Conservation (phyloP, 2,113 vertebrate genomes). For the Microcebus lehilahytsara region DNA sequence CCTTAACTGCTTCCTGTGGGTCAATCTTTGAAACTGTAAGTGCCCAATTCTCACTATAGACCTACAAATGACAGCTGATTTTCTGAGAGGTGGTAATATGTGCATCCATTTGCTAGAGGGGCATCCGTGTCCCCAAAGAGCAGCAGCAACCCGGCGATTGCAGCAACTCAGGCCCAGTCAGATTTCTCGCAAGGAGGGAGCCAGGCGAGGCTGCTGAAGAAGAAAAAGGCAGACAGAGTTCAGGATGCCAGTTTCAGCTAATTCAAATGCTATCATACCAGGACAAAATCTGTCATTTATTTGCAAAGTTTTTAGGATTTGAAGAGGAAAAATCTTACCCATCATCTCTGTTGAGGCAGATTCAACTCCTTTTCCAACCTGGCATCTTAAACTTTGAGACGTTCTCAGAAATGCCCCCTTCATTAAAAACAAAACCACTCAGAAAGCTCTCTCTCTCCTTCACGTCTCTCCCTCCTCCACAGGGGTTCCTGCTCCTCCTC, state of each 20-base stretch:
- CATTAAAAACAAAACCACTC: background rate
- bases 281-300: background rate
- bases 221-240: background rate
- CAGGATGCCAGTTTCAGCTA: background rate
- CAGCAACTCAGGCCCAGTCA: background rate
- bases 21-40: background rate
- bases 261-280: background rate
- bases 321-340: background rate
- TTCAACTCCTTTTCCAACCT: conserved; percentile 8
- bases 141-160: background rate
- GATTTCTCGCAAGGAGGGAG: background rate
- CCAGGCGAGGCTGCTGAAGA: background rate
- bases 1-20: conserved; percentile 18
- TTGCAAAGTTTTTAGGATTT: background rate
- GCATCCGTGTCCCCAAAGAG: background rate
- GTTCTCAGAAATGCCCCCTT: background rate
- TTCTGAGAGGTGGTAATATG: background rate
- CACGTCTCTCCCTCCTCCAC: background rate
- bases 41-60: conserved; percentile 35
- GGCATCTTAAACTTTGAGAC: background rate
- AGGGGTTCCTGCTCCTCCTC: background rate
- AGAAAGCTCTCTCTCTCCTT: background rate
- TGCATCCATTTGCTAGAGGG: background rate
- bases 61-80: background rate
- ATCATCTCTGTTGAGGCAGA: conserved; percentile 32